Conservation (phyloP, 2,113 vertebrate genomes). For the Channa maculata region DNA sequence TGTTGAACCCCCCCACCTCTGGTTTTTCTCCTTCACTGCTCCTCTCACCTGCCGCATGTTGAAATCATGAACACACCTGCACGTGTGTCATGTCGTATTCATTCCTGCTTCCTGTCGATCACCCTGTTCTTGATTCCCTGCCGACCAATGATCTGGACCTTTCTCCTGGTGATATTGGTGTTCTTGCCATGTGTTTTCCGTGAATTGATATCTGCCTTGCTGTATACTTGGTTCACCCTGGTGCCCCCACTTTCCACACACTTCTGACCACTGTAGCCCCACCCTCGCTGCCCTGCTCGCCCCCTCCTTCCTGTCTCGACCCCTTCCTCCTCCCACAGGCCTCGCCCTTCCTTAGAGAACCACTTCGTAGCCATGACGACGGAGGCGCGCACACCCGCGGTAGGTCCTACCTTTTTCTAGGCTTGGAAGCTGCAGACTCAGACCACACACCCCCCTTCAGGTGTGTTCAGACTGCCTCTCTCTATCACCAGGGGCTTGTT, state of each 20-base stretch:
- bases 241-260: slow-evolving; percentile 53
- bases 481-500: neutral
- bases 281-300: slow-evolving; percentile 89
- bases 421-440: slow-evolving; percentile 10
- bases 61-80: slow-evolving; percentile 38
- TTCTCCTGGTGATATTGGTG: slow-evolving; percentile 50
- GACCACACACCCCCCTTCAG: slow-evolving; percentile 12
- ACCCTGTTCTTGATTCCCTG: slow-evolving; percentile 9
- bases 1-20: slow-evolving; percentile 66
- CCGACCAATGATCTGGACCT: slow-evolving; percentile 2
- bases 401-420: slow-evolving; percentile 83
- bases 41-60: slow-evolving; percentile 44
- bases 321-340: slow-evolving; percentile 92
- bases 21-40: slow-evolving; percentile 36
- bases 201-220: slow-evolving; percentile 80
- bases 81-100: slow-evolving; percentile 68
- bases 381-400: slow-evolving; percentile 88
- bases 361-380: slow-evolving; percentile 87
- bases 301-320: slow-evolving; percentile 89
- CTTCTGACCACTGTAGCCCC: slow-evolving; percentile 82
- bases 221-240: slow-evolving; percentile 70
- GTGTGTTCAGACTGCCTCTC: neutral
- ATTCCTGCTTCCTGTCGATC: slow-evolving; percentile 63
- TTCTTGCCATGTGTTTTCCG: slow-evolving; percentile 34
- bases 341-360: slow-evolving; percentile 89